Base-by-base conservation (phyloP, 2,113 vertebrate species). In the Synodontis membranacea region DNA sequence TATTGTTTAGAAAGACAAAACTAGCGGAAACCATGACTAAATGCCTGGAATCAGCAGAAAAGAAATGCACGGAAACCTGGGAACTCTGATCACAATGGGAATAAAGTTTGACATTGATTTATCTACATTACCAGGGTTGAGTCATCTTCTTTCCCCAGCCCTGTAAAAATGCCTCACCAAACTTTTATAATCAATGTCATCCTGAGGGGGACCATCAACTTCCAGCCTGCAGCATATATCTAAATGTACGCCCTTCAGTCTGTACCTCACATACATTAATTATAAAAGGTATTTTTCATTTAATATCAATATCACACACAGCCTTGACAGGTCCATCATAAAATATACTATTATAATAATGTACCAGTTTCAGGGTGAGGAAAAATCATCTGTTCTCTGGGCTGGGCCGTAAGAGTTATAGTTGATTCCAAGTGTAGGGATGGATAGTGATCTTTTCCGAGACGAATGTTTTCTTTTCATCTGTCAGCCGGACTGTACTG, bases 261-360 rank as follows among this genome's bases (percentile, higher is more conserved):
- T 46, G 58, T 44, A n/a, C 14, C 80, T 82, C 58, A 82, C 39
- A 58, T 42, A 17, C 58, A 82, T 82, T 82, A 82, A 82, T 82
- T 82, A 46, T 82, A 64, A 80, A 80, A 80, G 80, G 48, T 82
- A 46, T 64, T 64, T 64, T 31, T 48, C n/a, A 82, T 82, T 82
- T 82, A 48, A 46, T 82, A 64, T 31, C 17, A 60, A 81, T n/a
- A n/a, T n/a, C n/a, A n/a, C 46, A 80, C 80, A 82, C 15, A 82
- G 39, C 42, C 80, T n/a, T 64, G 80, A 82, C 80, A 31, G 80
- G 25, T 31, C 42, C 25, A 64, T 82, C 58, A 64, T 82, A 82
- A 82, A 82, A 82, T 82, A 25, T 64, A 48, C 25, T 64, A 19
- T 46, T 82, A 64, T 64, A 64, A 31, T 64, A 82, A 82, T 64